Base-by-base conservation (phyloP, 2,797 vertebrate genomes). In the Neosilurus hyrtlii region DNA sequence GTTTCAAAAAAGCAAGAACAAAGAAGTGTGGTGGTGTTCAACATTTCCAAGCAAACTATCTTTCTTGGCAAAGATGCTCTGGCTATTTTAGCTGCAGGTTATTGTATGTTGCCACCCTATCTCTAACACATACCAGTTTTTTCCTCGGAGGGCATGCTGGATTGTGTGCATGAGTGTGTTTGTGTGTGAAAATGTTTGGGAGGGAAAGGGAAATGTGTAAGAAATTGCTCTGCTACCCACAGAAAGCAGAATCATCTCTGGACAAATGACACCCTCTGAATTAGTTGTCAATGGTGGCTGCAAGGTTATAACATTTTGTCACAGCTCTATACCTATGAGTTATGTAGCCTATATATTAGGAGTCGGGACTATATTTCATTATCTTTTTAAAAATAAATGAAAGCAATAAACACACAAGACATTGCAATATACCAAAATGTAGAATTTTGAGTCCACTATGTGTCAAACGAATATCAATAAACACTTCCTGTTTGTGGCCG, bases 11-110 rank as follows among this genome's bases (percentile, higher is more conserved):
- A 43, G 70, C 22, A 70, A 86, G 87, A 91, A 91, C 87, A 91
- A 87, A 91, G 84, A 82, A 76, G 62, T 71, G 81, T 77, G 83
- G 43, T 84, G 84, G 84, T 54, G 84, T 81, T 88, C 81, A 86
- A 80, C 82, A 85, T 84, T 88, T 86, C 78, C 72, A 59, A 80
- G 83, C 49, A 86, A 88, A 87, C 81, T 76, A 26, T 74, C 62
- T 82, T 82, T 88, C 86, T 90, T 91, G 88, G 86, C 85, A 83
- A 49, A 63, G 83, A 75, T 72, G 70, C 81, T 65, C 68, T 15
- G 7, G 72, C 86, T 94, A 91, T 94, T 92, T 91, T 91, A 91
- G 90, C 80, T 63, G 56, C 65, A 67, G 84, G 84, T 91, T 86
- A 83, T 87, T 89, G 62, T 43, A 81, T 15, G 51, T 78, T 72